These are phyloP conservation scores for Stictocephala bisonia DNA, from an alignment of 2,888 invertebrate species.

Conservation along the genomic window DNA sequence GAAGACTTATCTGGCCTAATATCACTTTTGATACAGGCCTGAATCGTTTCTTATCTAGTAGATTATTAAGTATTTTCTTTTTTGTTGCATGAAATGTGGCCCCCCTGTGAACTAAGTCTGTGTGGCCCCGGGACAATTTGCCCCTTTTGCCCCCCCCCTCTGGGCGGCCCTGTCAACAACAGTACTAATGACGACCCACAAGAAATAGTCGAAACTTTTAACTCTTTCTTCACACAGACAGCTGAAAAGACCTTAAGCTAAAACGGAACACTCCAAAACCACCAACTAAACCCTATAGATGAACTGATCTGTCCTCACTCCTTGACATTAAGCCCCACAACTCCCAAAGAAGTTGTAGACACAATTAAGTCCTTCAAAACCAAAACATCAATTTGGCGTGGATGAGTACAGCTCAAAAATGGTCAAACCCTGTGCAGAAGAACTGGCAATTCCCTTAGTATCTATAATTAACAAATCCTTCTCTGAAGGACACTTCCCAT, in stretches of 20 bases:
- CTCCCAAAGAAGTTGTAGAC: neutral
- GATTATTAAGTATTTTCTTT: too few relatives aligned
- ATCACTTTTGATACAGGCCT: too few relatives aligned
- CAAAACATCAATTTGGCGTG: neutral
- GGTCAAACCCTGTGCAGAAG: neutral
- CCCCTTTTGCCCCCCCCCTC: too few relatives aligned
- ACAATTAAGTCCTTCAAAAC: neutral
- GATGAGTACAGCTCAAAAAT: slow-evolving; percentile 5
- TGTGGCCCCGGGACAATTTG: too few relatives aligned
- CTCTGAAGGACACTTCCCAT: neutral
- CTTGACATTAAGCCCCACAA: too few relatives aligned
- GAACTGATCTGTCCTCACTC: neutral
- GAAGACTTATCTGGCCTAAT: too few relatives aligned
- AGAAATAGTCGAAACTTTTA: neutral
- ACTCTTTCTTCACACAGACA: slow-evolving; percentile 2
- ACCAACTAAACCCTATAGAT: neutral
- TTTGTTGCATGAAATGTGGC: too few relatives aligned
- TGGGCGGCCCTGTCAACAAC: too few relatives aligned
- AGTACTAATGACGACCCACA: neutral
- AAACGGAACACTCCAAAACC: slow-evolving; percentile 5
- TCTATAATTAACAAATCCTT: neutral
- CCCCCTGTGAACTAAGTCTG: too few relatives aligned
- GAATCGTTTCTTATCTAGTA: too few relatives aligned
- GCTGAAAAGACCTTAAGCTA: neutral
- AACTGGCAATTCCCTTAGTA: neutral